phyloP scores from a whole-genome alignment of 2,113 vertebrate genomes.

The Lepisosteus osseus region DNA sequence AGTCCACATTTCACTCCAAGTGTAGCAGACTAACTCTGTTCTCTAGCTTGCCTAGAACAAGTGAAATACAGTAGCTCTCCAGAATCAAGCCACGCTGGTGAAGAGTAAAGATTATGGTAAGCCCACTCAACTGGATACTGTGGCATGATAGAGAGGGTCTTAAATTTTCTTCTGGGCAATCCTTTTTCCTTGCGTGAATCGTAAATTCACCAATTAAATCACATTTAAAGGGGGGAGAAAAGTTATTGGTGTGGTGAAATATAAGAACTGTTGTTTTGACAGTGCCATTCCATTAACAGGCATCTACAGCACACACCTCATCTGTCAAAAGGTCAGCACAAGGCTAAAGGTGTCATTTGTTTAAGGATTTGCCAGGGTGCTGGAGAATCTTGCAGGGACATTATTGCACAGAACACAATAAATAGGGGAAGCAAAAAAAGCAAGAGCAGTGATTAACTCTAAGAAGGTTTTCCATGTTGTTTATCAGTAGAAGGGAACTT shows the following conservation, averaged over 20 bases:
- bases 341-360: slow-evolving; percentile 40
- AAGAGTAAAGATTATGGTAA: slow-evolving; percentile 15
- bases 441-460: neutral
- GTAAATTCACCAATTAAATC: slow-evolving; percentile 39
- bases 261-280: slow-evolving; percentile 31
- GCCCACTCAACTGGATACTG: slow-evolving; percentile 9
- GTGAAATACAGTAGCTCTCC: too few species aligned
- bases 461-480: neutral
- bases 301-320: slow-evolving; percentile 12
- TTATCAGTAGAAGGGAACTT: slow-evolving; percentile 1
- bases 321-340: slow-evolving; percentile 26
- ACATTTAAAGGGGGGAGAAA: neutral
- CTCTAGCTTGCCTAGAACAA: too few species aligned
- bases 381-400: neutral
- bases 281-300: slow-evolving; percentile 30
- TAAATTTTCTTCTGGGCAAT: slow-evolving; percentile 33
- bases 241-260: slow-evolving; percentile 25
- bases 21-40: too few species aligned
- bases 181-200: slow-evolving; percentile 26
- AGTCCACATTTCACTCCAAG: too few species aligned
- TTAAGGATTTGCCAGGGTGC: slow-evolving; percentile 18
- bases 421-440: neutral
- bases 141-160: slow-evolving; percentile 20
- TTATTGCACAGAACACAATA: slow-evolving; percentile 1
- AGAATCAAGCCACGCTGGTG: too few species aligned